Conservation (phyloP, 1,140 invertebrate species). For the Panagrolaimus sp. region DNA sequence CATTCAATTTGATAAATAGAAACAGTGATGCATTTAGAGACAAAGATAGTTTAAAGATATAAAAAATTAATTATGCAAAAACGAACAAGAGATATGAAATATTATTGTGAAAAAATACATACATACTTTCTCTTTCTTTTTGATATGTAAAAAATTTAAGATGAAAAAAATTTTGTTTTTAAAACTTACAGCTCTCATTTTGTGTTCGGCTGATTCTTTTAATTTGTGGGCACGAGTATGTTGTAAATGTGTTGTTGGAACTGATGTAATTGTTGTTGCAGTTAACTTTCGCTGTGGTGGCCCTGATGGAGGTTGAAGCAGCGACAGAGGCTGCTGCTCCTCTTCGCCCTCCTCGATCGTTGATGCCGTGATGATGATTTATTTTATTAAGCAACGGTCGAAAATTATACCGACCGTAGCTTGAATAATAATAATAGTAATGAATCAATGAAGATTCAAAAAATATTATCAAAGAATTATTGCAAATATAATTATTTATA, state of each 20-base stretch:
- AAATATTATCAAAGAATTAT: too few species aligned
- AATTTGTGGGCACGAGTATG: constrained; percentile 9
- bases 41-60: too few species aligned
- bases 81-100: too few species aligned
- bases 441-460: too few species aligned
- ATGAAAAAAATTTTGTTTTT: too few species aligned
- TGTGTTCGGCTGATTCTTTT: constrained; percentile 11
- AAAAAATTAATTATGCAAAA: too few species aligned
- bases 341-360: not conserved
- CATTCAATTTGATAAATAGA: too few species aligned
- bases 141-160: too few species aligned
- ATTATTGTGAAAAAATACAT: too few species aligned
- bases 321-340: not conserved
- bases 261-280: constrained; percentile 4
- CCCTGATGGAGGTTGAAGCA: not conserved
- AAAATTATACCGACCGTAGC: not conserved
- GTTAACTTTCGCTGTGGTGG: constrained; percentile 1
- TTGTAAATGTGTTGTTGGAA: not conserved
- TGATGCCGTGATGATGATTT: not conserved
- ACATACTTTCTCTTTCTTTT: too few species aligned
- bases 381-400: not conserved
- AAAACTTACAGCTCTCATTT: constrained; percentile 10
- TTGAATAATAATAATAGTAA: not conserved
- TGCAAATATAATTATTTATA: not conserved
- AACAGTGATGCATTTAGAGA: too few species aligned